Conservation (phyloP, 2,797 vertebrate species). For the Rhinatrema bivittatum region DNA sequence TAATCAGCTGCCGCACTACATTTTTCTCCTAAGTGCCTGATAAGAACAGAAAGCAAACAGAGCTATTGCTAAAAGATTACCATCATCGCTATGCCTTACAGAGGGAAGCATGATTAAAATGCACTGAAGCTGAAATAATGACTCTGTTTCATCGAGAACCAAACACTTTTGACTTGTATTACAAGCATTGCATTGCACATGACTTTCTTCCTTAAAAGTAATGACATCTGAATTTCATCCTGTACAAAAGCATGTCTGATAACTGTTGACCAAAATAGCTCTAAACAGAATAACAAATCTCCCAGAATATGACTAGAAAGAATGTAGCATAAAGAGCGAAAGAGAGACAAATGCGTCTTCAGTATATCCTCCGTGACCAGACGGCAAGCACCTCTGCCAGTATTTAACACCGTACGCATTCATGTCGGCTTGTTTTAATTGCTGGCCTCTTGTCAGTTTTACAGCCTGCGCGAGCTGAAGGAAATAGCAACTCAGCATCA, state of each 20-base stretch:
- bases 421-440: constrained; percentile 8
- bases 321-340: neutral
- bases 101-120: constrained; percentile 45
- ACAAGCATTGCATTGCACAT: constrained; percentile 22
- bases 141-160: constrained; percentile 23
- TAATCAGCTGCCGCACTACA: constrained; percentile 16
- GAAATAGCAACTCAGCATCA: too few species aligned
- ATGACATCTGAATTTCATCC: constrained; percentile 26
- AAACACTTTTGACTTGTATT: constrained; percentile 12
- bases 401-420: neutral
- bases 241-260: constrained; percentile 20
- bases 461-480: too few species aligned
- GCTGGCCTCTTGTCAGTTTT: too few species aligned
- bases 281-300: constrained; percentile 22
- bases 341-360: constrained; percentile 7
- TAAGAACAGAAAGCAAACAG: constrained; percentile 15
- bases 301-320: too few species aligned
- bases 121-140: constrained; percentile 40
- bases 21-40: constrained; percentile 10
- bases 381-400: constrained; percentile 6
- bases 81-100: constrained; percentile 21
- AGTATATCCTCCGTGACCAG: constrained; percentile 3
- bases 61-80: constrained; percentile 23
- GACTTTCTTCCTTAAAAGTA: too few species aligned
- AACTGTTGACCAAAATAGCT: constrained; percentile 7